These are phyloP conservation scores for Trichopria drosophilae DNA, from an alignment of 2,888 invertebrate genomes.

Conservation along the genomic window DNA sequence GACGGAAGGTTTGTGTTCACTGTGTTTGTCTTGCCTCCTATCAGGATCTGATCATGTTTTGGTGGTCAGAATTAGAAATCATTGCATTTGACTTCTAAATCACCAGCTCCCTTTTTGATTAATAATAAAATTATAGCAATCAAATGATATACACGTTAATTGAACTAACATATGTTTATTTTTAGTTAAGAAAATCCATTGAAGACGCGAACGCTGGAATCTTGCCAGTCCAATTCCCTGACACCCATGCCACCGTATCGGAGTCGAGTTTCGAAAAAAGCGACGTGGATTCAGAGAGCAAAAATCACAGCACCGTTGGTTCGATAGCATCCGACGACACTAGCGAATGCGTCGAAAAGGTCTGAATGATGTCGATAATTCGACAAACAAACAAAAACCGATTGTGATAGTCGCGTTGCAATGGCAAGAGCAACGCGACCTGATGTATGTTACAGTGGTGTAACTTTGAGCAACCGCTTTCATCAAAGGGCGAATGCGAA, in stretches of 20 bases:
- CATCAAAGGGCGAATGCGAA: too few species aligned
- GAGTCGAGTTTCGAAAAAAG: constrained; percentile 45
- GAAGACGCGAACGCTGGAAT: constrained; percentile 86
- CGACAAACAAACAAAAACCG: constrained; percentile 26
- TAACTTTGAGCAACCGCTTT: too few species aligned
- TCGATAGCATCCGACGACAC: constrained; percentile 38
- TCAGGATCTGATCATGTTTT: too few species aligned
- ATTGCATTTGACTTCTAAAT: too few species aligned
- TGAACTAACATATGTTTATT: constrained; percentile 20
- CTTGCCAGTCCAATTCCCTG: constrained; percentile 56
- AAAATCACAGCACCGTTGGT: constrained; percentile 30
- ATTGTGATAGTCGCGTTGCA: constrained; percentile 55
- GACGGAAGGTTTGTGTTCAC: too few species aligned
- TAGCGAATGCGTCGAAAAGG: constrained; percentile 48
- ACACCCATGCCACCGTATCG: constrained; percentile 43
- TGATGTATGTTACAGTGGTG: constrained; percentile 13
- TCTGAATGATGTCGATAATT: constrained; percentile 34
- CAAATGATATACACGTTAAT: too few species aligned
- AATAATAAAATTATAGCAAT: too few species aligned
- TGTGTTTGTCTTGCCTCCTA: too few species aligned
- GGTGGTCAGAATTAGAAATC: too few species aligned
- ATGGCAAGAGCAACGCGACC: constrained; percentile 41
- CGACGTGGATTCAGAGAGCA: constrained; percentile 43
- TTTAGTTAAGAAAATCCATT: constrained; percentile 80
- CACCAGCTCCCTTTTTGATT: too few species aligned